These are phyloP conservation scores for Australoheros scitulus DNA, from an alignment of 2,113 vertebrate species.

Conservation along the genomic window DNA sequence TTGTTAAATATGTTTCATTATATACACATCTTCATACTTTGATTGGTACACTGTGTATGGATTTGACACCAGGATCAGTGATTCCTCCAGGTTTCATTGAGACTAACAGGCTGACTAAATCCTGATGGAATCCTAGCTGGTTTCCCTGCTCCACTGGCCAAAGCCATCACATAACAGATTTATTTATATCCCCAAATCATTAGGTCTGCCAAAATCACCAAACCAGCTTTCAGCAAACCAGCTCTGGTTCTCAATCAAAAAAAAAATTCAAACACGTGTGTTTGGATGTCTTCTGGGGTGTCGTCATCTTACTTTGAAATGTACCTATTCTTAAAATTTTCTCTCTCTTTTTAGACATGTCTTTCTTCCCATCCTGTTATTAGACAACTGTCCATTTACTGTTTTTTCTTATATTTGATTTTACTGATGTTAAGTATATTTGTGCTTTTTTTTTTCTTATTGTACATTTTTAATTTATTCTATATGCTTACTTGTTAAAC, in stretches of 20 bases:
- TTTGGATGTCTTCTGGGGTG: neutral
- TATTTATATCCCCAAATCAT: conserved; percentile 46
- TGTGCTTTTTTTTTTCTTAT: neutral
- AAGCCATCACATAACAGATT: conserved; percentile 45
- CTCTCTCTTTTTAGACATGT: neutral
- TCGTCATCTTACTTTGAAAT: neutral
- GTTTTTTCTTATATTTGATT: neutral
- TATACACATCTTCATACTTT: neutral
- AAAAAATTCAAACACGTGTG: neutral
- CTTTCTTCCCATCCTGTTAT: neutral
- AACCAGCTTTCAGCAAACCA: conserved; percentile 39
- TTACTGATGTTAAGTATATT: neutral
- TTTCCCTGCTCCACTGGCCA: neutral
- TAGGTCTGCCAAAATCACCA: conserved; percentile 36
- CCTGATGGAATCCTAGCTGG: conserved; percentile 9
- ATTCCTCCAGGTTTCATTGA: neutral
- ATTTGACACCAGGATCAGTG: neutral
- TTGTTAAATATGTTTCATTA: neutral
- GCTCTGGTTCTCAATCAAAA: conserved; percentile 14
- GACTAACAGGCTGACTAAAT: conserved; percentile 1
- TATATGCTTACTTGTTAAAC: neutral
- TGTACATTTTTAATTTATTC: neutral
- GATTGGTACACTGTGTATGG: neutral
- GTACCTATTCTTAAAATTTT: neutral
- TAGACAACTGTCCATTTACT: neutral